phyloP scores from a whole-genome alignment of 2,113 vertebrate species.

The Onychostoma macrolepis region DNA sequence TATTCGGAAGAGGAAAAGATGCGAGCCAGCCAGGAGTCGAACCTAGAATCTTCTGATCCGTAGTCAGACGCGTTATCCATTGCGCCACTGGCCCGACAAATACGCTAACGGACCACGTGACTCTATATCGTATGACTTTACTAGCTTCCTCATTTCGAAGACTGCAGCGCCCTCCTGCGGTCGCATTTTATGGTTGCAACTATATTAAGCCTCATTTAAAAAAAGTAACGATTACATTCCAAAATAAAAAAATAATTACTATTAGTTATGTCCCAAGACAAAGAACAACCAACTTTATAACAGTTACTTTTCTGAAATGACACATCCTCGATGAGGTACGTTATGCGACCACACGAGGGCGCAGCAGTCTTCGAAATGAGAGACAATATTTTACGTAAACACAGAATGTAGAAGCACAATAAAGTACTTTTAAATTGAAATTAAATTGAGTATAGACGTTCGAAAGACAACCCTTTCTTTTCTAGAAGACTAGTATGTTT shows the following conservation, averaged over 20 bases:
- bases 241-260: not conserved
- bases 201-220: not conserved
- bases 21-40: slow-evolving; percentile 85
- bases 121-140: not conserved
- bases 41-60: slow-evolving; percentile 88
- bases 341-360: not conserved
- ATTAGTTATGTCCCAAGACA: not conserved
- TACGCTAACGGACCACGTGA: accelerated
- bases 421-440: too few species aligned
- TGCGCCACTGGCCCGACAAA: slow-evolving; percentile 81
- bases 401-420: too few species aligned
- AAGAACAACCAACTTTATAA: not conserved
- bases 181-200: slow-evolving; percentile 14
- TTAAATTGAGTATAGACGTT: too few species aligned
- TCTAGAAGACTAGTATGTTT: not conserved
- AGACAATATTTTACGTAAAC: not conserved
- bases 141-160: not conserved
- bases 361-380: not conserved
- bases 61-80: slow-evolving; percentile 87
- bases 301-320: not conserved
- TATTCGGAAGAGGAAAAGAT: not conserved
- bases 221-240: not conserved
- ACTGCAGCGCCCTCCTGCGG: not conserved
- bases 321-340: not conserved
- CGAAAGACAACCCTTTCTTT: not conserved